Evolutionary conservation across 1,140 invertebrate species (phyloP), one percentile per base, ranked within the genome.

Genomic region (Theocolax elegans): DNA sequence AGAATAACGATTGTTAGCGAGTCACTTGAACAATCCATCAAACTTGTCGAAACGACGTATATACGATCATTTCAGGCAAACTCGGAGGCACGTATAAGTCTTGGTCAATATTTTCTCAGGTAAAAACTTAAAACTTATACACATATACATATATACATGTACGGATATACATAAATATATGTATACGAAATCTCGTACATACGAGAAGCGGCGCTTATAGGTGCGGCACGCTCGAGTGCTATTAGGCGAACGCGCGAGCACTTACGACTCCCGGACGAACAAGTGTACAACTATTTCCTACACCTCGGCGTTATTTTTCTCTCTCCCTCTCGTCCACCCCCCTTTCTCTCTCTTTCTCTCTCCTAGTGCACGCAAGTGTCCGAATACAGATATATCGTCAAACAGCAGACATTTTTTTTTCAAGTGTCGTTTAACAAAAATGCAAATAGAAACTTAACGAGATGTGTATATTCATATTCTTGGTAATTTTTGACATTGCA

Each of bases 71-170:
- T 46, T 46, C 42, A 19, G n/a, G 17, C 42, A 15, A 46, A 46
- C 42, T 46, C 17, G 42, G 42, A 46, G 42, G 42, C 42, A 46
- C 10, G 31, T 35, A 35, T 35, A 35, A 4, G 10, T 35, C 10
- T 25, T 13, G 21, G 35, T 54, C 48, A 54, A 66, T 54, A 66
- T 66, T 66, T 21, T 54, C 40, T 44, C 51, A 44, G 49, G 63
- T 54, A 25, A 29, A 42, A 42, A 54, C n/a, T n/a, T n/a, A 10
- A 17, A 3, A 35, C 4, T 10, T 35, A 35, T 35, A 35, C 10
- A 35, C 31, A 35, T 35, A 35, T 4, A 35, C 10, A 35, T 35
- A 35, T 35, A 35, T 6, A n/a, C n/a, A n/a, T n/a, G n/a, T n/a
- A n/a, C n/a, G n/a, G n/a, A n/a, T n/a, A n/a, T n/a, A n/a, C n/a